These are phyloP conservation scores for Schizaphis graminum DNA, from an alignment of 2,888 invertebrate species.

Conservation along the genomic window DNA sequence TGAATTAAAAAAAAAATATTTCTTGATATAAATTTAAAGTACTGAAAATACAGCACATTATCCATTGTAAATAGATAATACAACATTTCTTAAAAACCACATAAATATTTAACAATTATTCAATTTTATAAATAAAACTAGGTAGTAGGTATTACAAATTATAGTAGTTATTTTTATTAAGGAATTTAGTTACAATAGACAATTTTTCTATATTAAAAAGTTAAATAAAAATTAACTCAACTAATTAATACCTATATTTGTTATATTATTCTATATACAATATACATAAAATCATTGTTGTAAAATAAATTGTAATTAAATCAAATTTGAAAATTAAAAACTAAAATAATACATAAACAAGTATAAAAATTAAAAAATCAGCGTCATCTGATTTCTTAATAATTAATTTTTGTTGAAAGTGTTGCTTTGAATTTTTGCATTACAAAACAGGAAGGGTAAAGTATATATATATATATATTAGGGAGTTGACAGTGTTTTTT, in stretches of 20 bases:
- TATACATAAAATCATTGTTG: neutral
- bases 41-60: too few species aligned
- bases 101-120: neutral
- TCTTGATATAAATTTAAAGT: too few species aligned
- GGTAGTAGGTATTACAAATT: too few species aligned
- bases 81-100: too few species aligned
- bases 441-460: neutral
- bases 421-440: neutral
- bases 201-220: neutral
- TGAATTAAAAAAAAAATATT: too few species aligned
- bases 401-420: neutral
- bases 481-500: neutral
- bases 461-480: neutral
- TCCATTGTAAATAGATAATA: too few species aligned
- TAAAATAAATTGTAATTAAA: neutral
- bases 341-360: constrained; percentile 5
- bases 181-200: neutral
- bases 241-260: neutral
- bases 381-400: neutral
- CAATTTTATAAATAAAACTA: neutral
- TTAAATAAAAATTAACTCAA: neutral
- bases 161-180: neutral
- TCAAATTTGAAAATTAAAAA: neutral
- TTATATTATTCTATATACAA: neutral
- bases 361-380: neutral